phyloP scores from a whole-genome alignment of 2,113 vertebrate genomes.

The Alouatta palliata region DNA sequence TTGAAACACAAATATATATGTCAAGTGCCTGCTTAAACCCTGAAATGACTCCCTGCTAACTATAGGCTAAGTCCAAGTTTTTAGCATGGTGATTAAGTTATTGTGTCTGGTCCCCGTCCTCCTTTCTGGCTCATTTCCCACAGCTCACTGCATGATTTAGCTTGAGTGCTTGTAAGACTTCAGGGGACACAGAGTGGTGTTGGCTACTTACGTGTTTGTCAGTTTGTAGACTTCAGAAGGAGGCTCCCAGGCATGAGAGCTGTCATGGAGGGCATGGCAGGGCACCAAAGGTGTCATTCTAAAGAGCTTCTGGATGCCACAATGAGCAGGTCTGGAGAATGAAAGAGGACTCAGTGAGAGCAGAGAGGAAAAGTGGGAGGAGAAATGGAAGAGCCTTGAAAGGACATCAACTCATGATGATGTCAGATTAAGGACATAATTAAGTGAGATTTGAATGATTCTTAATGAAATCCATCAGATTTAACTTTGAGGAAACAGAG shows the following conservation, averaged over 20 bases:
- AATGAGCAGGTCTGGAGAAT: not conserved
- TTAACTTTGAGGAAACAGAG: not conserved
- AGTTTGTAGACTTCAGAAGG: not conserved
- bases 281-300: not conserved
- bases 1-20: not conserved
- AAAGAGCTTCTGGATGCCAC: not conserved
- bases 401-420: not conserved
- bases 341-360: not conserved
- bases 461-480: not conserved
- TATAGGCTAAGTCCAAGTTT: not conserved
- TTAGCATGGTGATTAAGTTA: not conserved
- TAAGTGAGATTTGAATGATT: not conserved
- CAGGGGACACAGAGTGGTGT: rapidly evolving
- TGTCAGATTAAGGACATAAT: not conserved
- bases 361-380: not conserved
- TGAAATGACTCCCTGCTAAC: not conserved
- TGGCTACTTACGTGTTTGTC: not conserved
- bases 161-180: not conserved
- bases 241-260: not conserved
- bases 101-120: not conserved
- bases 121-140: not conserved
- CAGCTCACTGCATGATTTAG: not conserved
- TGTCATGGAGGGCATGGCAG: not conserved
- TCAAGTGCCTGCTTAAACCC: not conserved
- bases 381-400: not conserved